phyloP scores from a whole-genome alignment of 2,888 invertebrate genomes.

The Bedellia somnulentella region DNA sequence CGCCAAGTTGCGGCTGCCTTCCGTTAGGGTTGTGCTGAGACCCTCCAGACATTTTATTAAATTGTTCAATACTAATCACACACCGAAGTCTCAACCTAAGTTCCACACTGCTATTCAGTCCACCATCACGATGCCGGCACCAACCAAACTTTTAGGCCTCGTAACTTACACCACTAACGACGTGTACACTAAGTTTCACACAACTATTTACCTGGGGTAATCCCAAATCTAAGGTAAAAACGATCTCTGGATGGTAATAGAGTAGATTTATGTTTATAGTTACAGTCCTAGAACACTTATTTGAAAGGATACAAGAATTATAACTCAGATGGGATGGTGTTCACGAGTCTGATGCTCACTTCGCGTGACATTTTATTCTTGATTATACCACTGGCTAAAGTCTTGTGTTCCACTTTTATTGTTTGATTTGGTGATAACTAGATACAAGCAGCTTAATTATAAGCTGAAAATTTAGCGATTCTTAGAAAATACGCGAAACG shows the following conservation, averaged over 20 bases:
- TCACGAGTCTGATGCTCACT: conserved; percentile 56
- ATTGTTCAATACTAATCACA: conserved; percentile 11
- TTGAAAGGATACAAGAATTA: conserved; percentile 41
- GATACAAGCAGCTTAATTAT: no score
- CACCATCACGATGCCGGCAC: conserved; percentile 60
- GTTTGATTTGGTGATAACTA: no score
- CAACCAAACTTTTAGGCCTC: conserved; percentile 46
- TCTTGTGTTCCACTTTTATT: no score
- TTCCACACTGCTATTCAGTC: conserved; percentile 36
- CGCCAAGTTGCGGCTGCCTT: conserved; percentile 68
- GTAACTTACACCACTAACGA: conserved; percentile 52
- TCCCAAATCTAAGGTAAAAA: no score
- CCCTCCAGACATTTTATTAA: conserved; percentile 47
- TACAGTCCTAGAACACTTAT: conserved; percentile 23
- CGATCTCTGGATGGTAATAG: no score
- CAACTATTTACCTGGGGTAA: no score
- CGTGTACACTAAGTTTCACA: conserved; percentile 46
- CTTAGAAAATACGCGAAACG: conserved; percentile 30
- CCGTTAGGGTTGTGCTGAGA: conserved; percentile 72
- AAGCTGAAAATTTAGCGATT: conserved; percentile 25
- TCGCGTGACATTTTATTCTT: conserved; percentile 57
- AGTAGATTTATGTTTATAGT: conserved; percentile 20
- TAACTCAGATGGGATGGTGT: conserved; percentile 50
- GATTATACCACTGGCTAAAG: no score
- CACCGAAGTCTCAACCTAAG: neutral